phyloP scores from a whole-genome alignment of 2,888 invertebrate genomes.

The Xylophagus ater region DNA sequence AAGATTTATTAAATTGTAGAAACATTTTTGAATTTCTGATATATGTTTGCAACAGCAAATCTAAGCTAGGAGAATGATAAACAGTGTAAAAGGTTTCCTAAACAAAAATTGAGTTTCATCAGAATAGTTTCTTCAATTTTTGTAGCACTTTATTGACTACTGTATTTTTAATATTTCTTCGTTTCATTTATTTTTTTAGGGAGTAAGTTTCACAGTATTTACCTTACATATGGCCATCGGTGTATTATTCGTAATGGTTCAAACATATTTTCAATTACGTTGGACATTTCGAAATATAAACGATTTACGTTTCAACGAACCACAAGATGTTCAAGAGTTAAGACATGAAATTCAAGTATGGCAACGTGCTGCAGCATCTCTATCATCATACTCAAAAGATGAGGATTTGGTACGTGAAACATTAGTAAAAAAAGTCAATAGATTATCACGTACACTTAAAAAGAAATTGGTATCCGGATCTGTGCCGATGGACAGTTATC shows the following conservation, averaged over 20 bases:
- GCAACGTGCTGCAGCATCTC: slow-evolving; percentile 65
- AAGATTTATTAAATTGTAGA: too few relatives aligned
- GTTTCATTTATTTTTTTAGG: slow-evolving; percentile 45
- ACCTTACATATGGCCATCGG: slow-evolving; percentile 74
- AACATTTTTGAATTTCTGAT: too few relatives aligned
- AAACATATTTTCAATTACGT: slow-evolving; percentile 62
- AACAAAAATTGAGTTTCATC: too few relatives aligned
- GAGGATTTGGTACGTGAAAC: slow-evolving; percentile 72
- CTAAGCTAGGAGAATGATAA: too few relatives aligned
- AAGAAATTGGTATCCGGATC: slow-evolving; percentile 46
- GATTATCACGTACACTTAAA: slow-evolving; percentile 51
- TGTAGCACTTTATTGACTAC: too few relatives aligned
- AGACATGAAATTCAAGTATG: slow-evolving; percentile 77
- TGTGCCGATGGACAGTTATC: slow-evolving; percentile 48
- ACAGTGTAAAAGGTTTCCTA: too few relatives aligned
- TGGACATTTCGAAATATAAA: slow-evolving; percentile 61
- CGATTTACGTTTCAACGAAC: slow-evolving; percentile 59
- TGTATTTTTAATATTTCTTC: too few relatives aligned
- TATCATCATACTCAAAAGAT: slow-evolving; percentile 75
- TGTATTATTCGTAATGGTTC: slow-evolving; percentile 54
- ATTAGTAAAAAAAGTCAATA: slow-evolving; percentile 61
- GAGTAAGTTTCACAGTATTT: slow-evolving; percentile 71
- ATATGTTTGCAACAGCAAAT: too few relatives aligned
- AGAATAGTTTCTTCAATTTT: too few relatives aligned
- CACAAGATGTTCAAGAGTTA: slow-evolving; percentile 58